These are phyloP conservation scores for Elephantulus edwardii DNA, from an alignment of 2,113 vertebrate genomes.

Conservation along the genomic window DNA sequence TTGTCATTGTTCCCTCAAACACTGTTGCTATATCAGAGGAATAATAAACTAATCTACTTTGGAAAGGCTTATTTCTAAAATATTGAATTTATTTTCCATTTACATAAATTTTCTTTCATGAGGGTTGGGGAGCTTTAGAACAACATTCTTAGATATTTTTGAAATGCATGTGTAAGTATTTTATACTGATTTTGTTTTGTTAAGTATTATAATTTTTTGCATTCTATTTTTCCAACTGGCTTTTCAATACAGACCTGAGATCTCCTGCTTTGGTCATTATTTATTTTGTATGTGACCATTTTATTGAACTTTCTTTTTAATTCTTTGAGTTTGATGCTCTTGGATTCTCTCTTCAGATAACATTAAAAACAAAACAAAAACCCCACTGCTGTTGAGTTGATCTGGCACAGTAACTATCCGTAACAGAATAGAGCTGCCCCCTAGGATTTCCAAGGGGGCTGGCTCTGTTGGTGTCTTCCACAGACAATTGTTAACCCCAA, in stretches of 20 bases:
- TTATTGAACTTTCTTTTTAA: background rate
- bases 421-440: no score
- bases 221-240: background rate
- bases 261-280: background rate
- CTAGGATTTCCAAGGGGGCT: no score
- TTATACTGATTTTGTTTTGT: background rate
- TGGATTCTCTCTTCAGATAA: background rate
- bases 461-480: no score
- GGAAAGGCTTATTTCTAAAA: background rate
- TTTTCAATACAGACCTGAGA: constrained; percentile 1
- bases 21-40: background rate
- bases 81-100: background rate
- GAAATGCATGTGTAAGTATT: background rate
- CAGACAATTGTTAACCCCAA: no score
- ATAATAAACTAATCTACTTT: background rate
- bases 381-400: no score
- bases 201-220: background rate
- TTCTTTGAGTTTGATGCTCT: background rate
- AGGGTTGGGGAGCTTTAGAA: background rate
- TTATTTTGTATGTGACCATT: constrained; percentile 1
- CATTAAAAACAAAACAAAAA: no score
- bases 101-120: background rate
- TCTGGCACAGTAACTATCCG: no score
- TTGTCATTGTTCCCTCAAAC: background rate
- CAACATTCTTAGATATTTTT: background rate